Evolutionary conservation across 37 sponge, comb jelly and placozoan species (phyloP), one percentile per base, ranked within the genome.

Genomic region (Haliclona indistincta): DNA sequence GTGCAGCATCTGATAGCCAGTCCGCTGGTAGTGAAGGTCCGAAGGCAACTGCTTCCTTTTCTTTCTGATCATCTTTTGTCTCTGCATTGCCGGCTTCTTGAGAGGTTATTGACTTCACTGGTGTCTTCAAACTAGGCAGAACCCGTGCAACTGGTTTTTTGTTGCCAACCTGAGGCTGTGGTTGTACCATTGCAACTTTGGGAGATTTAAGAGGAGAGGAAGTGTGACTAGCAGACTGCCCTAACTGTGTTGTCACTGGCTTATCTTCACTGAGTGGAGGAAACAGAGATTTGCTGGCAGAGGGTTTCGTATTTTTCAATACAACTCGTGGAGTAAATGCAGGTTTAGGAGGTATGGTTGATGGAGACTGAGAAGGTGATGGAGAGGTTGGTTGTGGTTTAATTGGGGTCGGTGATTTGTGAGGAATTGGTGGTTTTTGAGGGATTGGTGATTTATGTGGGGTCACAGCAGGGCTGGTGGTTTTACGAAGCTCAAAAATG

Each of bases 61-160:
- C n/a, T n/a, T n/a, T n/a, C 45, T 4, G 36, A 1, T 68, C 45
- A 19, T 41, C 15, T 47, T 47, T 15, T 47, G 51, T 47, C 15
- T 47, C 51, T 47, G 51, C 15, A 47, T 17, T 47, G 13, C 51
- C 15, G 13, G 10, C 13, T 47, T 47, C n/a, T n/a, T n/a, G n/a
- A n/a, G n/a, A n/a, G n/a, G n/a, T n/a, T n/a, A n/a, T n/a, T n/a
- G n/a, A n/a, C n/a, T n/a, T n/a, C n/a, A n/a, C n/a, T 3, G 56
- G 6, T 7, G 26, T 28, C 56, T 68, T 36, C 43, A 44, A 62
- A 56, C 62, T 74, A 0, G 86, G 86, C 26, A 53, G 63, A 6
- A 86, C 86, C 34, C 76, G 67, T 43, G 86, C 86, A 22, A 86
- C 80, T 30, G 86, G 86, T 41, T 78, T 85, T 36, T 39, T 38